Evolutionary conservation across 2,888 invertebrate genomes (phyloP).

Genomic region (Lepeophtheirus nordmannii): DNA sequence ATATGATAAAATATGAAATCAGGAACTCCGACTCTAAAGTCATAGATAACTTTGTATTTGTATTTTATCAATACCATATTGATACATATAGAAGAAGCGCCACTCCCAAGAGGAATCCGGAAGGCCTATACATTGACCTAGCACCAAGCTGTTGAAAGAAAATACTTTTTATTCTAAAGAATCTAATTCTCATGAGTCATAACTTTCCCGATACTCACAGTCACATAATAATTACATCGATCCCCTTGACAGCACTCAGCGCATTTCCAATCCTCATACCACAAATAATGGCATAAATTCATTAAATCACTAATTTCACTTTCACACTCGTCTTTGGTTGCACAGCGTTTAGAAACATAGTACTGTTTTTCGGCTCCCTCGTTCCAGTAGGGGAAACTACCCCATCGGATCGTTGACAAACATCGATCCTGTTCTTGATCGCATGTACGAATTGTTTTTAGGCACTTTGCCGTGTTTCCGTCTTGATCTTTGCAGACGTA

Average conservation of each 20-base stretch:
- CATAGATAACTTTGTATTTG: neutral
- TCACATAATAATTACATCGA: conserved; percentile 81
- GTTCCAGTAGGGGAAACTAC: conserved; percentile 73
- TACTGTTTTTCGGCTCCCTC: conserved; percentile 81
- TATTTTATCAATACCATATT: too few species aligned
- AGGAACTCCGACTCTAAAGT: neutral
- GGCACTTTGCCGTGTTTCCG: conserved; percentile 77
- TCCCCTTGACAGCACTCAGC: conserved; percentile 91
- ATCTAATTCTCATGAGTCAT: too few species aligned
- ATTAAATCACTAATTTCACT: conserved; percentile 51
- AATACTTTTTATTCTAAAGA: too few species aligned
- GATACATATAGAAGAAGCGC: too few species aligned
- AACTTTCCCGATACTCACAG: conserved; percentile 52
- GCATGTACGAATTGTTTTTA: conserved; percentile 77
- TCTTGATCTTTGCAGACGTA: conserved; percentile 88
- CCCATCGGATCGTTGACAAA: conserved; percentile 78
- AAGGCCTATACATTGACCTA: too few species aligned
- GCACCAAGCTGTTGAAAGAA: too few species aligned
- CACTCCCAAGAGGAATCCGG: too few species aligned
- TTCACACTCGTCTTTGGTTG: conserved; percentile 61
- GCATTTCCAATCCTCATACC: conserved; percentile 90
- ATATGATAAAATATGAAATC: neutral
- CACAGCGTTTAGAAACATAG: conserved; percentile 78
- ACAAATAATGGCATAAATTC: conserved; percentile 68
- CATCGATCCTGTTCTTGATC: conserved; percentile 71